Evolutionary conservation across 2,113 vertebrate genomes (phyloP).

Genomic region (Epinephelus fuscoguttatus): DNA sequence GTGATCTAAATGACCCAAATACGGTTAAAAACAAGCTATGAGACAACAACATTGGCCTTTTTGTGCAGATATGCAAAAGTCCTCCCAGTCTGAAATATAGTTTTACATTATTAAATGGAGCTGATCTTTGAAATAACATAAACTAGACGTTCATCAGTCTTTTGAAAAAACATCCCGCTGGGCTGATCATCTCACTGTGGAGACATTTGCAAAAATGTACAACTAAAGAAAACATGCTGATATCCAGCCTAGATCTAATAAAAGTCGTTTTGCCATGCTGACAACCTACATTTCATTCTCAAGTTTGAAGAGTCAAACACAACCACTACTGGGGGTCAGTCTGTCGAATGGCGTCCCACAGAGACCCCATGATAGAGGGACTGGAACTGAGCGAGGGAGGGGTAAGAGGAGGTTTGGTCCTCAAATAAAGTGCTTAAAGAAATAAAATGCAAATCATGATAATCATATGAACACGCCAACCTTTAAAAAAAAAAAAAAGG

Average conservation of each 20-base stretch:
- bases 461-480: conserved; percentile 27
- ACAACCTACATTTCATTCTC: conserved; percentile 89
- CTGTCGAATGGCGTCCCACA: conserved; percentile 93
- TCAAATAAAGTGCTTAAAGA: conserved; percentile 57
- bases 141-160: conserved; percentile 19
- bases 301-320: conserved; percentile 94
- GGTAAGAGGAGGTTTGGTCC: conserved; percentile 45
- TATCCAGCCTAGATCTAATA: conserved; percentile 66
- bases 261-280: conserved; percentile 76
- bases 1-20: neutral
- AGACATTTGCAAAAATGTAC: conserved; percentile 49
- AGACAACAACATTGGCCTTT: neutral
- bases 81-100: neutral
- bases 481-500: conserved; percentile 4
- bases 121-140: neutral
- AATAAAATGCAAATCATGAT: conserved; percentile 60
- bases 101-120: neutral
- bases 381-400: conserved; percentile 75
- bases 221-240: conserved; percentile 47
- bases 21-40: neutral
- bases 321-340: conserved; percentile 91
- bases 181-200: conserved; percentile 14
- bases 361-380: conserved; percentile 82
- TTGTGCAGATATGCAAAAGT: neutral
- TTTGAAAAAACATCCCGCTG: conserved; percentile 10